Base-by-base conservation (phyloP, 2,888 invertebrate genomes). In the Cylloceria caligata region DNA sequence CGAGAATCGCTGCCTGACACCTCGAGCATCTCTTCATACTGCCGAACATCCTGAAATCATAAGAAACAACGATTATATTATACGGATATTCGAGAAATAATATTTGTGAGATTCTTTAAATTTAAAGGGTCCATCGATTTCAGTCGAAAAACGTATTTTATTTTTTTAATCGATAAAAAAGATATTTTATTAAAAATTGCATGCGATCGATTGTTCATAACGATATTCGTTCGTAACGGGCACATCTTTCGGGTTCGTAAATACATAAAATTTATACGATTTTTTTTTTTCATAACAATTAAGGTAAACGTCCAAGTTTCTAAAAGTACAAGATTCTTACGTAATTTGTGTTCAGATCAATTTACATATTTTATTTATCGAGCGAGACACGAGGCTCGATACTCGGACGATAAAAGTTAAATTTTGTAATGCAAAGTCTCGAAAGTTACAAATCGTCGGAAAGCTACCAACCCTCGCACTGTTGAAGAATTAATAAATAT, bases 1-100 rank as follows among this genome's bases (percentile, higher is more conserved):
- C 96, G 39, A 96, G 96, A 87, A 99, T 98, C 69, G 96, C 96
- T 42, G 97, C 96, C 90, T 97, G 96, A 93, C 99, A 99, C 83
- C 98, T 95, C 74, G 97, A 96, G 93, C 98, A 98, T 74, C 98
- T 94, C 93, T 97, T 96, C 93, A 97, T 96, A 57, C 97, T 92
- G 49, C 92, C 97, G 93, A 98, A 99, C 93, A 98, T 95, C 93
- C 99, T 99, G 95, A 87, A 84, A 45, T 45, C 45, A 60, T 78
- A 82, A 16, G 5, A 5, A 45, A 45, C 16, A 45, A 16, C 45
- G 45, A 5, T 45, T 45, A n/a, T 16, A 45, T 6, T 45, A 16
- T 45, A 45, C 3, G 45, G n/a, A 45, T 4, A 0, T 42, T 42
- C 36, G 0, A 36, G n/a, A 42, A 42, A 42, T n/a, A 42, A 11